Evolutionary conservation across 2,888 invertebrate species (phyloP).

Genomic region (Perizoma flavofasciatum): DNA sequence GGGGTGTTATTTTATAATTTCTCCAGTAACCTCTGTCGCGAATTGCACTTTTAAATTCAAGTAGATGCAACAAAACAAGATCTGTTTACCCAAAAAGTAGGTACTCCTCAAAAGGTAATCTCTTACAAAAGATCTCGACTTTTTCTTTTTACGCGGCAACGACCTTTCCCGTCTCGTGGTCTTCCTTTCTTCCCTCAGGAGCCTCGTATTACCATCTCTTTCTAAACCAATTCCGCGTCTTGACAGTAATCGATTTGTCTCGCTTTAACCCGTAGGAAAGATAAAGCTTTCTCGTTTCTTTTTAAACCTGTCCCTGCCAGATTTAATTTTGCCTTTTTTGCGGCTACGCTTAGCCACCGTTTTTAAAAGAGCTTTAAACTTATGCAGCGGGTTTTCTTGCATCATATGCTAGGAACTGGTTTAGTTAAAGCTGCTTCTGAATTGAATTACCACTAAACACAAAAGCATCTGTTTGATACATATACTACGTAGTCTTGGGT

Average conservation of each 20-base stretch:
- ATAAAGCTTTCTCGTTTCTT: conserved; percentile 56
- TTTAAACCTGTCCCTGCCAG: conserved; percentile 65
- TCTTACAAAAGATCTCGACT: conserved; percentile 62
- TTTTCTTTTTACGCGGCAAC: conserved; percentile 71
- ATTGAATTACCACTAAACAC: conserved; percentile 6
- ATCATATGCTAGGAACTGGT: conserved; percentile 24
- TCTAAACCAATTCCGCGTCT: conserved; percentile 63
- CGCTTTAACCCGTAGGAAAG: conserved; percentile 61
- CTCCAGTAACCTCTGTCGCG: not conserved
- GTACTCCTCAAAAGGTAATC: conserved; percentile 48
- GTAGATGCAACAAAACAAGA: conserved; percentile 23
- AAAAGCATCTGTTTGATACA: no score
- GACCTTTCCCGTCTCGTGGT: conserved; percentile 61
- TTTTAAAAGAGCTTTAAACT: conserved; percentile 48
- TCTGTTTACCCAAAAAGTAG: conserved; percentile 42
- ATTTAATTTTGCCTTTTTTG: conserved; percentile 70
- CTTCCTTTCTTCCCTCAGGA: conserved; percentile 51
- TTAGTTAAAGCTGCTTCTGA: conserved; percentile 16
- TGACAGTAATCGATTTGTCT: conserved; percentile 73
- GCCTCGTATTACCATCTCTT: conserved; percentile 55
- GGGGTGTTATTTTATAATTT: no score
- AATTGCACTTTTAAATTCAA: conserved; percentile 29
- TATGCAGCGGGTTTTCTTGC: conserved; percentile 40
- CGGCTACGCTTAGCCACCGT: conserved; percentile 45
- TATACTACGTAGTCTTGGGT: no score